Percentiles rank a stretch among this genome's conserved stretches.
These are phyloP conservation scores for Odontophorus gujanensis DNA, from an alignment of 2,113 vertebrate species.

Conservation along the genomic window DNA sequence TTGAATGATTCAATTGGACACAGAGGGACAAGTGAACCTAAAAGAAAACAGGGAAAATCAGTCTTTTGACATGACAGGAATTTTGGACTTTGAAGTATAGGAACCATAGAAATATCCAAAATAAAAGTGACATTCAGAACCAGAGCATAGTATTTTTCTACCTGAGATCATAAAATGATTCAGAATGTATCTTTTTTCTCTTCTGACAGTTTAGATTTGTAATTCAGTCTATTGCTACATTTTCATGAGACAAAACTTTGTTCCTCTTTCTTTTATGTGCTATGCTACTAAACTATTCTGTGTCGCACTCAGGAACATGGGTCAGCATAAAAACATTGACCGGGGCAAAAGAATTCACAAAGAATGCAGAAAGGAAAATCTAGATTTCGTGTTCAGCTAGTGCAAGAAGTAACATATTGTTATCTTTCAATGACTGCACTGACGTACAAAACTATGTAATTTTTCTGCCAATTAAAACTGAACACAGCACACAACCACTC, in stretches of 20 bases:
- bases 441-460: not conserved
- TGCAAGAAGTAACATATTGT: not conserved
- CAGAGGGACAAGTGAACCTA: not conserved
- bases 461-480: not conserved
- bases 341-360: not conserved
- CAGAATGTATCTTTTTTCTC: not conserved
- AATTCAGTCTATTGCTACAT: not conserved
- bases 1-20: constrained; percentile 45
- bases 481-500: not conserved
- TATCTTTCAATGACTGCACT: not conserved
- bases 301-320: fast-evolving
- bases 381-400: not conserved
- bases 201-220: not conserved
- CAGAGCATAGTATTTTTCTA: not conserved
- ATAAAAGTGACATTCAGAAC: not conserved
- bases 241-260: not conserved
- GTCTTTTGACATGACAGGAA: not conserved
- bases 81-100: not conserved
- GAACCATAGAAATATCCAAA: not conserved
- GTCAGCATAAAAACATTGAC: not conserved
- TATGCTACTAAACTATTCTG: not conserved
- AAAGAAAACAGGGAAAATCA: constrained; percentile 16
- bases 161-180: not conserved
- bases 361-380: not conserved
- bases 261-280: not conserved